A percentile compares a stretch with the other conserved stretches of the same genome.
These are phyloP conservation scores for Himalopsyche japonica DNA, from an alignment of 2,888 invertebrate species.

Conservation along the genomic window DNA sequence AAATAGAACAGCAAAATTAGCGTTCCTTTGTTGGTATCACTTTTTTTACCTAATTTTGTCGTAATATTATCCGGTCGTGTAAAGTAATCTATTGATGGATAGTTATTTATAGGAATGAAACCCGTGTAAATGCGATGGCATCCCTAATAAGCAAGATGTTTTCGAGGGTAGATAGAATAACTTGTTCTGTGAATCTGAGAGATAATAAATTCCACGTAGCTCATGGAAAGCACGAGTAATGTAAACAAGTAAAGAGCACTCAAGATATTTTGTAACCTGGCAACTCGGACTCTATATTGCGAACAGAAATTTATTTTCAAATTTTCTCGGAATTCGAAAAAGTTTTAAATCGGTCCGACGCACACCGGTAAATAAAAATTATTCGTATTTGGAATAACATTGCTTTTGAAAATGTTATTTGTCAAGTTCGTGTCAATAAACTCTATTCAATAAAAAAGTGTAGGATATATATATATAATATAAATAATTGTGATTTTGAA, in stretches of 20 bases:
- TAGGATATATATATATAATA: too few species aligned
- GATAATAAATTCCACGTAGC: background rate
- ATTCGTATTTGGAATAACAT: background rate
- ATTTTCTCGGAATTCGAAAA: background rate
- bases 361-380: background rate
- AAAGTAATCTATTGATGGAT: too few species aligned
- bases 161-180: background rate
- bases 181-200: background rate
- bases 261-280: background rate
- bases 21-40: too few species aligned
- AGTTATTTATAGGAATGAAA: too few species aligned
- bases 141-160: background rate
- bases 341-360: background rate
- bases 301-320: background rate
- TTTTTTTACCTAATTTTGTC: too few species aligned
- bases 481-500: too few species aligned
- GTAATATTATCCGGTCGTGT: too few species aligned
- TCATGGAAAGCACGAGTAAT: background rate
- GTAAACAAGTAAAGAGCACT: background rate
- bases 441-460: too few species aligned
- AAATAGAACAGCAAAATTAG: too few species aligned
- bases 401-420: background rate
- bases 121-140: background rate
- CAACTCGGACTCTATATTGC: background rate
- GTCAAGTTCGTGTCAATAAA: too few species aligned